Conservation (phyloP, 2,888 invertebrate species). For the Temnothorax unifasciatus region DNA sequence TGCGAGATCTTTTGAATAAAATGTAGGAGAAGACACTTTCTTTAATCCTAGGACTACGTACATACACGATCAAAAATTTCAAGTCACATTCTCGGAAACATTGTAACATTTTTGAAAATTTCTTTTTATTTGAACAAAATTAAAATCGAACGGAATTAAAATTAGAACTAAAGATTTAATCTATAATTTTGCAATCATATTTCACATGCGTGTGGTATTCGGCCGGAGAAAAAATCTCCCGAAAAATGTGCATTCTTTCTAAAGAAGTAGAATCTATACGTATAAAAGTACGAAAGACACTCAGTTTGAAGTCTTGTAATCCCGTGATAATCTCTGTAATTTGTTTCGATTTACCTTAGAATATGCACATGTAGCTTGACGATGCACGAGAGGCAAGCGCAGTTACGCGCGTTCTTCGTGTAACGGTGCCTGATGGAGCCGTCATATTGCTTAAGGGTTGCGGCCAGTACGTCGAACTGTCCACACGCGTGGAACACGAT, state of each 20-base stretch:
- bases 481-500: slow-evolving; percentile 67
- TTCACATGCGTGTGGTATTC: neutral
- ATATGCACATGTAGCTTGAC: slow-evolving; percentile 65
- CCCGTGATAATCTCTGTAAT: neutral
- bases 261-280: neutral
- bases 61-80: neutral
- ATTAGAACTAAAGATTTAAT: neutral
- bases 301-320: neutral
- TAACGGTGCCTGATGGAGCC: neutral
- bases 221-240: neutral
- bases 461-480: slow-evolving; percentile 63
- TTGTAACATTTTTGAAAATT: neutral
- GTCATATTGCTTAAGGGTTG: slow-evolving; percentile 35
- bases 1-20: neutral
- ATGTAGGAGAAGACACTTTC: neutral
- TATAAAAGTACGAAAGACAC: neutral
- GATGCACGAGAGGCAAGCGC: slow-evolving; percentile 65
- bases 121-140: neutral
- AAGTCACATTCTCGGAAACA: too few species aligned
- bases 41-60: neutral
- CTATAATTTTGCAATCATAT: neutral
- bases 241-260: neutral
- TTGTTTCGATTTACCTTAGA: slow-evolving; percentile 31
- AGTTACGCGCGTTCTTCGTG: neutral
- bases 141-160: neutral